Evolutionary conservation across 2,797 vertebrate species (phyloP).

Genomic region (Mallotus villosus): DNA sequence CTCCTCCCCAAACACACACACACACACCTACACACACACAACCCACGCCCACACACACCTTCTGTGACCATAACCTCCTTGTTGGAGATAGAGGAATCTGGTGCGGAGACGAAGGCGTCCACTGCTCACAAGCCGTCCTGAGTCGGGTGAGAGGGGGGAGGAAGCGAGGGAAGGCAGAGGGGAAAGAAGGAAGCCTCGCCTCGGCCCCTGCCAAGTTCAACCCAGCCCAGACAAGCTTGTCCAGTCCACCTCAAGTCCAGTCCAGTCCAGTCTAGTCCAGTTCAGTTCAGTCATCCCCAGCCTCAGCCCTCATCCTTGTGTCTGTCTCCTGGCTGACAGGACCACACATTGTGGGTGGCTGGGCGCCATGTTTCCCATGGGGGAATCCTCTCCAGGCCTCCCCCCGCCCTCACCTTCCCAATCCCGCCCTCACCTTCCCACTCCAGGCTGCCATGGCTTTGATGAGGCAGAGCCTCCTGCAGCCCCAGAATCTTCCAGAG

Average conservation of each 20-base stretch:
- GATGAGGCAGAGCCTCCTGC: neutral
- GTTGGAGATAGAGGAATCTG: constrained; percentile 68
- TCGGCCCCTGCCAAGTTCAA: no score
- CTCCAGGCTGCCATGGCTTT: neutral
- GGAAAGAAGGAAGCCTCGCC: constrained; percentile 20
- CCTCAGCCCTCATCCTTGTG: neutral
- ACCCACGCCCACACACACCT: constrained; percentile 45
- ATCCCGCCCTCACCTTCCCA: neutral
- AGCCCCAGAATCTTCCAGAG: neutral
- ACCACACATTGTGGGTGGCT: neutral
- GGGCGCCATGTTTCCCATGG: neutral
- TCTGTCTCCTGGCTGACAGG: neutral
- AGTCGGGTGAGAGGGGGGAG: constrained; percentile 40
- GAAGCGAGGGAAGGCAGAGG: constrained; percentile 30
- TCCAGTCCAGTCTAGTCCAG: no score
- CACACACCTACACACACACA: neutral
- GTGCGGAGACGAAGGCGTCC: constrained; percentile 68
- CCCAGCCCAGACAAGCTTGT: neutral
- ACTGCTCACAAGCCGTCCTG: constrained; percentile 62
- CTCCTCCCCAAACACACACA: constrained; percentile 5
- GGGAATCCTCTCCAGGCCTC: neutral
- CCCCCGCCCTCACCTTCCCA: neutral
- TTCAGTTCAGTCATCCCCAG: neutral
- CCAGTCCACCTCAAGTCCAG: neutral
- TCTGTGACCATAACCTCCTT: constrained; percentile 4